Conservation (phyloP, 2,113 vertebrate species). For the Ariopsis seemanni region DNA sequence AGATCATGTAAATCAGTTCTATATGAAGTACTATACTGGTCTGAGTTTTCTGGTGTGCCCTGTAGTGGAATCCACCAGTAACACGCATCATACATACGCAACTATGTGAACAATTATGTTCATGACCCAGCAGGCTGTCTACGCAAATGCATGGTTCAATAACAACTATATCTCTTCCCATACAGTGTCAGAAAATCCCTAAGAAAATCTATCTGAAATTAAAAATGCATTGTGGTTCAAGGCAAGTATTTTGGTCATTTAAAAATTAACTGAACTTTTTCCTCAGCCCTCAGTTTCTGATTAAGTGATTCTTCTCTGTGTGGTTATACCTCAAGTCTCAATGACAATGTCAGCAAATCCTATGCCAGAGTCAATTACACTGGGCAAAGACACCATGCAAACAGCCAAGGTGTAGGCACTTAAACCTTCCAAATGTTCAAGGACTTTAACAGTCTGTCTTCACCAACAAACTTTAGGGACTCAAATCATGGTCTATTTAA, state of each 20-base stretch:
- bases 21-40: too few relatives aligned
- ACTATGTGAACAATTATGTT: too few relatives aligned
- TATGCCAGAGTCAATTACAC: constrained; percentile 56
- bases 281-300: background rate
- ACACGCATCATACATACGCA: too few relatives aligned
- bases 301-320: too few relatives aligned
- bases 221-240: background rate
- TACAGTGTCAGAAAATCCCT: background rate
- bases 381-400: constrained; percentile 30
- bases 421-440: constrained; percentile 44
- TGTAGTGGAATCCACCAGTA: too few relatives aligned
- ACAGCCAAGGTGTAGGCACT: constrained; percentile 60
- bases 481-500: constrained; percentile 43
- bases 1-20: too few relatives aligned
- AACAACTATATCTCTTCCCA: background rate
- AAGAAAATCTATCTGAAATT: background rate
- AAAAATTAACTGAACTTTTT: background rate
- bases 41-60: too few relatives aligned
- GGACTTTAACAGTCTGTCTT: constrained; percentile 1
- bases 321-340: background rate
- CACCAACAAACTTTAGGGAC: constrained; percentile 51
- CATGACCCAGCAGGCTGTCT: too few relatives aligned
- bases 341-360: constrained; percentile 65
- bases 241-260: background rate
- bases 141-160: too few relatives aligned